Evolutionary conservation across 1,140 invertebrate species (phyloP), one percentile per base, ranked within the genome.

Genomic region (Brachionus paranguensis): DNA sequence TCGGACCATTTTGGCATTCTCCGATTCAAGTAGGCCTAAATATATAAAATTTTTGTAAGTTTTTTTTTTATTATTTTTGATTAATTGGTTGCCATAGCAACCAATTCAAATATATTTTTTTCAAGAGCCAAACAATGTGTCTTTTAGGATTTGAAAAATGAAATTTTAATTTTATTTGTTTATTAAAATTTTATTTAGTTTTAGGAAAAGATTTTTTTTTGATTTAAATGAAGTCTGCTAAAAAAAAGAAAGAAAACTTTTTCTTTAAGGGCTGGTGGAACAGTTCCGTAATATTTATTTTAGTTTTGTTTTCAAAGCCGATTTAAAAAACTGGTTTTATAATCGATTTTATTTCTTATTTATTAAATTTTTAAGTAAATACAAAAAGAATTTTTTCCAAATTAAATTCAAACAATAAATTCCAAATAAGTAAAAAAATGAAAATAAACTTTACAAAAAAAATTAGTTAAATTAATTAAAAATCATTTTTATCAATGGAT

Each of bases 1-100:
- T 85, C 88, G 87, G 29, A 89, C 88, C 88, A 89, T 89, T 20
- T 47, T 84, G 81, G 47, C 68, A 72, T 72, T 72, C 68, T 72
- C 41, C 41, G 12, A 41, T 83, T 17, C 60, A 68, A 33, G 1
- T 60, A 10, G 53, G 7, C 20, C 53, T 68, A 3, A 33, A 33
- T 41, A 68, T 68, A 68, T 14, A 29, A 68, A 68, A 68, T 37
- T 68, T 68, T 33, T 33, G 12, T 43, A 43, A 11, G 17, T 43
- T 43, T 43, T 43, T 72, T 41, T 72, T 45, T 17, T n/a, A 12
- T 72, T 68, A 14, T 68, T 68, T 68, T 60, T 60, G 1, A 10
- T 24, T 24, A 60, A 60, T 17, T 60, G n/a, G 53, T 60, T 60
- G 20, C 53, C 5, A 60, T 60, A 8, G 53, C 20, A 20, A 60